phyloP scores from a whole-genome alignment of 1,140 invertebrate species.

The Drosophila parabipectinata region DNA sequence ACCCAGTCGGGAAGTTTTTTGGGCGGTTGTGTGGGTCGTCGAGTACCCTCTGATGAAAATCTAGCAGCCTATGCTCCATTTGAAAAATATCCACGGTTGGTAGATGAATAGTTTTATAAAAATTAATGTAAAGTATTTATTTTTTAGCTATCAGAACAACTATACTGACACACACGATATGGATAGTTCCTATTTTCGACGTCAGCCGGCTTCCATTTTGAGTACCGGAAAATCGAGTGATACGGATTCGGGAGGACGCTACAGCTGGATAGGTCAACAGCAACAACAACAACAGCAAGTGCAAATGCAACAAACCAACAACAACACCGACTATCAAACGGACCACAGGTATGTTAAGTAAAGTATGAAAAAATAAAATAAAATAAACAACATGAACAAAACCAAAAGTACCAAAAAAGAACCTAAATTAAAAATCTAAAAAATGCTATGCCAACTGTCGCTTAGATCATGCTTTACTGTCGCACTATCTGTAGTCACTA shows the following conservation, averaged over 20 bases:
- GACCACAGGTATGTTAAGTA: slow-evolving; percentile 61
- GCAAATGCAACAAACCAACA: slow-evolving; percentile 41
- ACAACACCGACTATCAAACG: slow-evolving; percentile 53
- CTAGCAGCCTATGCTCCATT: slow-evolving; percentile 90
- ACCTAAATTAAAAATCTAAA: slow-evolving; percentile 42
- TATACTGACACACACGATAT: slow-evolving; percentile 85
- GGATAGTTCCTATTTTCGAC: slow-evolving; percentile 90
- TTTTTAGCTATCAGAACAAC: slow-evolving; percentile 67
- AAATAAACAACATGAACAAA: slow-evolving; percentile 14
- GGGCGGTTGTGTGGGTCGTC: slow-evolving; percentile 92
- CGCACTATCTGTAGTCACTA: slow-evolving; percentile 64
- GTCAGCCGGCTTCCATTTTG: slow-evolving; percentile 89
- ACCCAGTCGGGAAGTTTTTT: slow-evolving; percentile 85
- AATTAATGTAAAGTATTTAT: background rate
- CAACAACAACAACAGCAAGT: slow-evolving; percentile 40
- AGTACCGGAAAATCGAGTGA: slow-evolving; percentile 73
- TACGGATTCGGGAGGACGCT: slow-evolving; percentile 59
- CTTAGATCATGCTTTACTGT: slow-evolving; percentile 76
- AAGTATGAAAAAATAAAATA: slow-evolving; percentile 4
- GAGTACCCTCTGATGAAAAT: slow-evolving; percentile 93
- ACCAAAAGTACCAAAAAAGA: slow-evolving; percentile 30
- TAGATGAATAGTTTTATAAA: background rate
- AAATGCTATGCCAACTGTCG: slow-evolving; percentile 75
- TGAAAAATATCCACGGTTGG: slow-evolving; percentile 88
- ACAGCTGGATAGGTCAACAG: slow-evolving; percentile 65